These are phyloP conservation scores for Heliothis peltigera DNA, from an alignment of 2,888 invertebrate species.

Conservation along the genomic window DNA sequence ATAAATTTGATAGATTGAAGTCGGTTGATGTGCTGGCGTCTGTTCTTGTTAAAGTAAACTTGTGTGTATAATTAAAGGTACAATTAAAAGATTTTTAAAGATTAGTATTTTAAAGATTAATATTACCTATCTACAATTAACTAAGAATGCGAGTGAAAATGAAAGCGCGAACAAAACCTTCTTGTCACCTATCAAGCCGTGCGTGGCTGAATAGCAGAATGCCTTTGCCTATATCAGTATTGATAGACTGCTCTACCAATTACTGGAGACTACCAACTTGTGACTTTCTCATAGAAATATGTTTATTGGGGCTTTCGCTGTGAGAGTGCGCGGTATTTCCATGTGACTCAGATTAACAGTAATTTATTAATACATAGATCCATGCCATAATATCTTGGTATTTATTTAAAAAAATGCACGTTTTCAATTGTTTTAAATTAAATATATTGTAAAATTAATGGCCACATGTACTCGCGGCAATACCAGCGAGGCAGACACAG, in stretches of 20 bases:
- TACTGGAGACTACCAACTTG: slow-evolving; percentile 9
- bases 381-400: too few species aligned
- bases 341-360: neutral
- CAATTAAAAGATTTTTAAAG: too few species aligned
- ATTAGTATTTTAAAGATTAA: too few species aligned
- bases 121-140: neutral
- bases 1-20: too few species aligned
- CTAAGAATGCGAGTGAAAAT: neutral
- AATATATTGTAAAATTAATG: too few species aligned
- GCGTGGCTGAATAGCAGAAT: slow-evolving; percentile 1
- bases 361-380: slow-evolving; percentile 16
- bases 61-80: too few species aligned
- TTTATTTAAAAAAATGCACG: too few species aligned
- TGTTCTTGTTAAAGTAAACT: too few species aligned
- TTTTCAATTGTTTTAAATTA: too few species aligned
- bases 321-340: slow-evolving; percentile 14
- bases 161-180: neutral
- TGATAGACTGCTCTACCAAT: neutral
- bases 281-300: slow-evolving; percentile 30
- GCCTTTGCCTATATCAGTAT: neutral
- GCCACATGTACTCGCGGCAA: too few species aligned
- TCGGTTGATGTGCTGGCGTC: too few species aligned
- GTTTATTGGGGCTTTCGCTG: slow-evolving; percentile 16
- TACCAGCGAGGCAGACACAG: too few species aligned
- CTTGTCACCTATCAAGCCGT: neutral